A percentile compares a stretch with the other conserved stretches of the same genome.
phyloP scores from a whole-genome alignment of 1,140 invertebrate species.

The Sycobia sp. region DNA sequence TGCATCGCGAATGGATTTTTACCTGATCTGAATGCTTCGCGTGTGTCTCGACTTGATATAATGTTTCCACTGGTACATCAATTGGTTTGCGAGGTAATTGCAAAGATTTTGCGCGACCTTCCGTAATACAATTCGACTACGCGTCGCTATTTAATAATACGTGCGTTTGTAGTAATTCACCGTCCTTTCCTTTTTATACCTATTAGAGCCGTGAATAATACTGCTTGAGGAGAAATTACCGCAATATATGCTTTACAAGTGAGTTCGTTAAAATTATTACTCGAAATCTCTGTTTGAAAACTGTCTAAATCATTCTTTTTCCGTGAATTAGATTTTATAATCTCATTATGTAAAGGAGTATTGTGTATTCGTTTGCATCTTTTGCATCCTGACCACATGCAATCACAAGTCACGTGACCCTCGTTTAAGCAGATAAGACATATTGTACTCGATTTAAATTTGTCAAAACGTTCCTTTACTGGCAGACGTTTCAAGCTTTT shows the following conservation, averaged over 20 bases:
- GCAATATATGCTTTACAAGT: no score
- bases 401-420: no score
- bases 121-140: background rate
- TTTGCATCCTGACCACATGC: no score
- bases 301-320: no score
- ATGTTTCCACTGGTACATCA: background rate
- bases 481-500: no score
- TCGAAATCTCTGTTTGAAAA: background rate
- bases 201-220: background rate
- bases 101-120: no score
- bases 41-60: background rate
- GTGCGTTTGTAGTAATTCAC: background rate
- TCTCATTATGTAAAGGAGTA: background rate
- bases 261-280: background rate
- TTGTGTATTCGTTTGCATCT: background rate
- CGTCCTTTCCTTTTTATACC: background rate
- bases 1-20: background rate
- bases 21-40: no score
- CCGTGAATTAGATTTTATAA: background rate
- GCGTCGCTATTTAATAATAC: background rate
- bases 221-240: slow-evolving; percentile 21
- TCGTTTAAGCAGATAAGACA: no score
- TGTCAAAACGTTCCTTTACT: no score
- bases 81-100: background rate
- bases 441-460: no score